Conservation (phyloP, 2,888 invertebrate genomes). For the Ischnus inquisitorius region DNA sequence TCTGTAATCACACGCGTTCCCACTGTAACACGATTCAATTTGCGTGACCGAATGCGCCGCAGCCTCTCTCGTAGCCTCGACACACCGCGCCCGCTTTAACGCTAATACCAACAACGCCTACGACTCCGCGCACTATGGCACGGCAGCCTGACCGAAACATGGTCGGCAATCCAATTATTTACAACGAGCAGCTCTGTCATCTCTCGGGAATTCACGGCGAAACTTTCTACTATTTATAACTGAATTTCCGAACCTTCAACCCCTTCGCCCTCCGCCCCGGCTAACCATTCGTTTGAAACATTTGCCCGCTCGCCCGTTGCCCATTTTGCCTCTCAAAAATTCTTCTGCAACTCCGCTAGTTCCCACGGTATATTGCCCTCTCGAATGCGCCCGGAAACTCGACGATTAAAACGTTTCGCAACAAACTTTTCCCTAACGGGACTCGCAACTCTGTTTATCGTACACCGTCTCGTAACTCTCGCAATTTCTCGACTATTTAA, state of each 20-base stretch:
- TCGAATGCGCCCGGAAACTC: not conserved
- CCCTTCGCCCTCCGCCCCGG: constrained; percentile 11
- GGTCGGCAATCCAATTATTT: constrained; percentile 65
- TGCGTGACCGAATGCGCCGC: constrained; percentile 55
- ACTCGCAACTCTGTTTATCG: not conserved
- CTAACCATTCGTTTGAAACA: constrained; percentile 25
- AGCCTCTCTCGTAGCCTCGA: constrained; percentile 17
- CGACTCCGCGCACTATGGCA: constrained; percentile 20
- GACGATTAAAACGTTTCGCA: constrained; percentile 6
- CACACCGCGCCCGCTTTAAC: constrained; percentile 3
- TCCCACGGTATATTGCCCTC: constrained; percentile 12
- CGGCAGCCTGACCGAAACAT: constrained; percentile 48
- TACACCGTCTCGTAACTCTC: not conserved
- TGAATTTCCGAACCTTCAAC: constrained; percentile 55
- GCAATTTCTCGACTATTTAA: not conserved
- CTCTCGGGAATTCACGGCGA: constrained; percentile 57
- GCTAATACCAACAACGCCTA: constrained; percentile 41
- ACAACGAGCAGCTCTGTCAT: constrained; percentile 53
- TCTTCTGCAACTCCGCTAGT: not conserved
- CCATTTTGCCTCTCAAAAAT: not conserved
- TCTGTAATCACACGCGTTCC: constrained; percentile 77
- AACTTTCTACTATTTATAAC: constrained; percentile 67
- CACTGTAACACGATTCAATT: constrained; percentile 73
- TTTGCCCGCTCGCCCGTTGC: constrained; percentile 44
- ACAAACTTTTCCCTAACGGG: constrained; percentile 8